These are phyloP conservation scores for Bucorvus abyssinicus DNA, from an alignment of 2,797 vertebrate species.

Conservation along the genomic window DNA sequence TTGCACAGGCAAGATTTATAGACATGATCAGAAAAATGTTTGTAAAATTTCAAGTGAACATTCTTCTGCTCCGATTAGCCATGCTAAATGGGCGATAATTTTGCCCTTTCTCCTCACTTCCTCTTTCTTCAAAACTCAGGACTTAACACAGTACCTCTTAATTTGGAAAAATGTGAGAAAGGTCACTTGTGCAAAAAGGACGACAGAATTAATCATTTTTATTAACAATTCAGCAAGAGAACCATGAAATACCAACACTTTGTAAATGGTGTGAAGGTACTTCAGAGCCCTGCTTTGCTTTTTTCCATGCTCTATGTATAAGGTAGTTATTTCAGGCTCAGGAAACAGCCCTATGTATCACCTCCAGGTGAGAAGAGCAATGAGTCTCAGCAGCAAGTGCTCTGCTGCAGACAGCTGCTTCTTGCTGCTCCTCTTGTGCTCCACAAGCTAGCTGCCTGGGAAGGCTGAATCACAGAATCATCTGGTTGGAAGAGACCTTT, in stretches of 20 bases:
- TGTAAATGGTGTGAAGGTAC: neutral
- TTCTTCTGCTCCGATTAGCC: neutral
- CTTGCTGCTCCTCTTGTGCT: neutral
- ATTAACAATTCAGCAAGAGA: neutral
- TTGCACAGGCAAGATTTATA: neutral
- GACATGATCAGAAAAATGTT: neutral
- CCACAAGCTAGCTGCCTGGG: neutral
- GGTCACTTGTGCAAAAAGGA: neutral
- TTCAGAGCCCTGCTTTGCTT: neutral
- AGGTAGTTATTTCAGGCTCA: neutral
- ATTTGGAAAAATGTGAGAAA: neutral
- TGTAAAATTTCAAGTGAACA: neutral
- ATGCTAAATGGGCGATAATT: neutral
- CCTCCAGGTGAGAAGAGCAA: neutral
- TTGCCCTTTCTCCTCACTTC: neutral
- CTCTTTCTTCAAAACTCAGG: neutral
- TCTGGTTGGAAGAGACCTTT: too few species aligned
- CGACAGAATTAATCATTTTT: neutral
- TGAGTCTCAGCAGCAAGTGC: neutral
- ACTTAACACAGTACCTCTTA: neutral
- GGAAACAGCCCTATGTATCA: neutral
- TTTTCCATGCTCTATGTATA: fast-evolving
- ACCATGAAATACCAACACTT: neutral
- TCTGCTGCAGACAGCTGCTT: neutral
- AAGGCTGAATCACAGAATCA: neutral